phyloP scores from a whole-genome alignment of 2,888 invertebrate species.

The Lithophane ornitopus region DNA sequence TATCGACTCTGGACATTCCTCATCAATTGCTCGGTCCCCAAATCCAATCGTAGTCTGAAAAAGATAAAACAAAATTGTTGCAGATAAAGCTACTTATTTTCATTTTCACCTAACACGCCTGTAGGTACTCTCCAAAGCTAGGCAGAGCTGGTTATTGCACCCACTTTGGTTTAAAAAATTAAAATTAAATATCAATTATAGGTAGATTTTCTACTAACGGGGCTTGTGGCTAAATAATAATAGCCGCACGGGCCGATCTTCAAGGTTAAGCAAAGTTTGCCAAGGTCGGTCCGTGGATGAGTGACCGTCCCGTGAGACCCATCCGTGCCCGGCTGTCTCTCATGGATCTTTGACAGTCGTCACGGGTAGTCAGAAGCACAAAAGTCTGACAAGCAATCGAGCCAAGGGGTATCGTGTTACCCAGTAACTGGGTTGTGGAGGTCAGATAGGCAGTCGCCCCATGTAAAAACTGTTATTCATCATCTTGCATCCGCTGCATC shows the following conservation, averaged over 20 bases:
- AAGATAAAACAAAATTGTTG: slow-evolving; percentile 11
- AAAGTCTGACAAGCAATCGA: neutral
- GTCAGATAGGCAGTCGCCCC: neutral
- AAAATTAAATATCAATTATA: neutral
- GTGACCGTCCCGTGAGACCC: neutral
- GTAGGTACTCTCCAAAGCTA: neutral
- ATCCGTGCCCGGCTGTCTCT: neutral
- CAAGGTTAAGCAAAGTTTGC: neutral
- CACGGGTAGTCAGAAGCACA: neutral
- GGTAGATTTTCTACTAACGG: neutral
- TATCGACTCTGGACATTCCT: slow-evolving; percentile 96
- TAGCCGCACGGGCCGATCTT: neutral
- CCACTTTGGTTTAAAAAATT: neutral
- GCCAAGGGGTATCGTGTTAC: neutral
- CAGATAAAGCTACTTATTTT: neutral
- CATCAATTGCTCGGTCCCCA: slow-evolving; percentile 95
- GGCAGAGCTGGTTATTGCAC: neutral
- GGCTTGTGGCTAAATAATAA: neutral
- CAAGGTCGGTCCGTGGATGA: neutral
- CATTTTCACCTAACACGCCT: too few species aligned
- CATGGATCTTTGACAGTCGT: neutral
- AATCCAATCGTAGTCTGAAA: slow-evolving; percentile 95
- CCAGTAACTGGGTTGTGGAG: neutral
- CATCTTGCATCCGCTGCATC: neutral
- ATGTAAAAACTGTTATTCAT: neutral